Evolutionary conservation across 1,140 invertebrate species (phyloP), one percentile per base, ranked within the genome.

Genomic region (Drosophila jambulina): DNA sequence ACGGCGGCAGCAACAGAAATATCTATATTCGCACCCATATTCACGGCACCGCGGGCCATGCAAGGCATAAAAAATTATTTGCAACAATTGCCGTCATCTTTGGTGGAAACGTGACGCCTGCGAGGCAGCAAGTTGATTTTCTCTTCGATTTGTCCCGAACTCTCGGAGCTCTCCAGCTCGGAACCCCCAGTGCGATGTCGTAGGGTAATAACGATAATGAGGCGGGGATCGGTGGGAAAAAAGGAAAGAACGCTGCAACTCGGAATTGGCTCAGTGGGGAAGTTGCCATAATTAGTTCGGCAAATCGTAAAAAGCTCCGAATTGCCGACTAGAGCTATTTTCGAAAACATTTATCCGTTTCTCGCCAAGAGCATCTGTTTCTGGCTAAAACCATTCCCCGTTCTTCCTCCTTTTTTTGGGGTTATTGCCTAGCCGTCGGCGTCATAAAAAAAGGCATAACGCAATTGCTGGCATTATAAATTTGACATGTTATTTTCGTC

Each of bases 401-500:
- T 21, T 64, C 43, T 53, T 62, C 40, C 21, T 19, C 38, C 10
- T 53, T 53, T 75, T 79, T 58, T 80, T 58, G 25, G 62, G 46
- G 58, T 59, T 63, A 67, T 68, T 68, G 58, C 40, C 57, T 78
- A 64, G 75, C 46, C 62, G 68, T 40, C 75, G 64, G 67, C 61
- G 77, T 80, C 85, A 74, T 69, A 76, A 65, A 64, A 75, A 56
- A 63, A 62, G 36, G 36, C 69, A 72, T 72, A 82, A 82, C 79
- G 77, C 84, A 87, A 87, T 87, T 87, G 84, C 74, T 80, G 77
- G 84, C 80, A 88, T 87, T 87, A 87, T 84, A 87, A 87, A 87
- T 87, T 87, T 87, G 84, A 87, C 84, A 88, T 87, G 84, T 87
- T 87, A 87, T 87, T 87, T 80, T 88, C 80, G 84, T 87, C 83